Evolutionary conservation across 2,113 vertebrate genomes (phyloP).

Genomic region (Syngnathus typhle): DNA sequence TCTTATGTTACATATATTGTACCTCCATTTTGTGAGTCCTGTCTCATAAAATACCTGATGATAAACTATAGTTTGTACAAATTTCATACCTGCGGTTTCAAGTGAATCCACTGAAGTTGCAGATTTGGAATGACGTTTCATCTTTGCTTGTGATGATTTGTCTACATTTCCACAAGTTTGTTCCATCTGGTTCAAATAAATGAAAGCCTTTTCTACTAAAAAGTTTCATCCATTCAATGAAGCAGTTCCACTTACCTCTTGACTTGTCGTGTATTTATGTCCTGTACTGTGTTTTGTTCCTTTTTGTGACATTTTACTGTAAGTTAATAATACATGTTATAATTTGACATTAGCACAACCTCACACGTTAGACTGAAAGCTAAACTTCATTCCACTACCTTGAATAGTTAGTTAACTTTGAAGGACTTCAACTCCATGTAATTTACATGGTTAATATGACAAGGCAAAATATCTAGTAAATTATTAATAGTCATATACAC

Average conservation of each 20-base stretch:
- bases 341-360: neutral
- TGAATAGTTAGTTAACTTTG: neutral
- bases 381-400: neutral
- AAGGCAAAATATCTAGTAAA: neutral
- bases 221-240: neutral
- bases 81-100: conserved; percentile 50
- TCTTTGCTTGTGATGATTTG: conserved; percentile 53
- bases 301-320: conserved; percentile 13
- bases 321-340: neutral
- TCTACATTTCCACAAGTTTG: conserved; percentile 17
- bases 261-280: conserved; percentile 24
- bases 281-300: conserved; percentile 22
- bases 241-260: conserved; percentile 42
- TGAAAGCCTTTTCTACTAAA: neutral
- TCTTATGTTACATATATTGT: neutral
- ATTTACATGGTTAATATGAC: neutral
- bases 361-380: neutral
- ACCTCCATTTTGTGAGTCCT: neutral
- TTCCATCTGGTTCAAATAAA: conserved; percentile 44
- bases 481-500: neutral
- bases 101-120: conserved; percentile 29
- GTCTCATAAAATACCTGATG: neutral
- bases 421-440: neutral
- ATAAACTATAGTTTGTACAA: neutral
- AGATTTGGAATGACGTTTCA: conserved; percentile 15